A percentile compares a stretch with the other conserved stretches of the same genome.
phyloP scores from a whole-genome alignment of 2,888 invertebrate genomes.

The Agrochola lychnidis region DNA sequence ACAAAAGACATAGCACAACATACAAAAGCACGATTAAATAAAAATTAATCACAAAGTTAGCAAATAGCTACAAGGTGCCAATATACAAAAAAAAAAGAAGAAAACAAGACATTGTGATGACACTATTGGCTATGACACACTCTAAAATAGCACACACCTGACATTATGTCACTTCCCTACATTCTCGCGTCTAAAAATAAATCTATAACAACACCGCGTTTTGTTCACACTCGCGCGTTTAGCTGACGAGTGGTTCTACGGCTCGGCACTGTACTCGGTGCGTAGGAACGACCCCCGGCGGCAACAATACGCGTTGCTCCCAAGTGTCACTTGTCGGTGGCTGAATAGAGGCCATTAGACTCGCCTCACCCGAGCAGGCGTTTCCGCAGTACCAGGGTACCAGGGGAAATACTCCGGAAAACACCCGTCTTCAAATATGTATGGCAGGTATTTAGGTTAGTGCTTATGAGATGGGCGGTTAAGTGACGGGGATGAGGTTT shows the following conservation, averaged over 20 bases:
- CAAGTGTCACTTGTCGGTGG: slow-evolving; percentile 74
- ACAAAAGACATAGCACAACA: too few species aligned
- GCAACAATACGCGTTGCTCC: slow-evolving; percentile 72
- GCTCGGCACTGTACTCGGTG: slow-evolving; percentile 35
- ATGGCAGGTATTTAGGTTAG: slow-evolving; percentile 54
- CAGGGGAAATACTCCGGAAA: slow-evolving; percentile 67
- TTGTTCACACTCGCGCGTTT: slow-evolving; percentile 62
- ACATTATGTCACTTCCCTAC: not conserved
- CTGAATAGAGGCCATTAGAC: slow-evolving; percentile 79
- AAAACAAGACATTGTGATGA: too few species aligned
- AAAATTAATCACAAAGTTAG: too few species aligned
- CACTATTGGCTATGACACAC: too few species aligned
- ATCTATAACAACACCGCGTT: slow-evolving; percentile 12
- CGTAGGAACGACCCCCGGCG: slow-evolving; percentile 39
- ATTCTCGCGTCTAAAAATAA: slow-evolving; percentile 6
- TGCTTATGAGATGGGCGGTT: slow-evolving; percentile 34
- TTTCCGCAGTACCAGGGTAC: slow-evolving; percentile 52
- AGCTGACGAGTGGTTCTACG: slow-evolving; percentile 25
- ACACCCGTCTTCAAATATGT: slow-evolving; percentile 57
- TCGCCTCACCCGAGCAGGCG: slow-evolving; percentile 58
- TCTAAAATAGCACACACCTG: not conserved
- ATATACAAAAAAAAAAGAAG: too few species aligned
- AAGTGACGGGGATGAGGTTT: slow-evolving; percentile 21
- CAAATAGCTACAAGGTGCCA: too few species aligned
- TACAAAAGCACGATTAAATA: too few species aligned